Conservation (phyloP, 92 coral and sea anemone genomes). For the Metridium senile region DNA sequence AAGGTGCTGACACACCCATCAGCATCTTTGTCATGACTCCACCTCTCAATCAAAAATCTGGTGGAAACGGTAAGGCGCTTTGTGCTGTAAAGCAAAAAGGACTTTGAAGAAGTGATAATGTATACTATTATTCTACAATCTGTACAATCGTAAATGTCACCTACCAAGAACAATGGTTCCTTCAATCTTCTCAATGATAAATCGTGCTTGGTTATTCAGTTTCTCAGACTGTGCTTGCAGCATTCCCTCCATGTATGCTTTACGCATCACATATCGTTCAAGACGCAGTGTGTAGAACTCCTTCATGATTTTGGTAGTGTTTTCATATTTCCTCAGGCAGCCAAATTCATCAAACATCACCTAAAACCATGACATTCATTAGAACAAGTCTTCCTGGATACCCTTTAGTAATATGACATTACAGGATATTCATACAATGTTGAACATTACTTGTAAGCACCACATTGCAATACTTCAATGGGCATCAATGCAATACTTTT, state of each 20-base stretch:
- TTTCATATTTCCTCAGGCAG: constrained; percentile 88
- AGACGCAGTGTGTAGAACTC: constrained; percentile 82
- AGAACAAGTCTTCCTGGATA: too few species aligned
- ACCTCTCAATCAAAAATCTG: too few species aligned
- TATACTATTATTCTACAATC: not conserved
- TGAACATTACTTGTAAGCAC: too few species aligned
- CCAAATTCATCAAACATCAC: constrained; percentile 92
- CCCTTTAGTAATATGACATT: too few species aligned
- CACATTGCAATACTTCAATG: too few species aligned
- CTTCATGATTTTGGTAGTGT: constrained; percentile 57
- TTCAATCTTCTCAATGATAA: constrained; percentile 94
- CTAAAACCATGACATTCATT: constrained; percentile 37
- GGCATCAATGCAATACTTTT: too few species aligned
- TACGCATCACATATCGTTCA: constrained; percentile 79
- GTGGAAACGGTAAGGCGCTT: too few species aligned
- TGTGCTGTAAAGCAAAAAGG: too few species aligned
- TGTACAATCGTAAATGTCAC: not conserved
- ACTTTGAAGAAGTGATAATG: too few species aligned
- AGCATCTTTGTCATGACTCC: too few species aligned
- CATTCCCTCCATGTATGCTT: constrained; percentile 92
- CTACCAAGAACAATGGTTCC: constrained; percentile 86
- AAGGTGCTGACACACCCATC: too few species aligned
- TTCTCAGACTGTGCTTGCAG: constrained; percentile 81
- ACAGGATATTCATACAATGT: too few species aligned
- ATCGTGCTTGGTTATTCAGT: constrained; percentile 88